Percentiles rank a stretch among this genome's conserved stretches.
These are phyloP conservation scores for Ischnura elegans DNA, from an alignment of 2,888 invertebrate genomes.

Conservation along the genomic window DNA sequence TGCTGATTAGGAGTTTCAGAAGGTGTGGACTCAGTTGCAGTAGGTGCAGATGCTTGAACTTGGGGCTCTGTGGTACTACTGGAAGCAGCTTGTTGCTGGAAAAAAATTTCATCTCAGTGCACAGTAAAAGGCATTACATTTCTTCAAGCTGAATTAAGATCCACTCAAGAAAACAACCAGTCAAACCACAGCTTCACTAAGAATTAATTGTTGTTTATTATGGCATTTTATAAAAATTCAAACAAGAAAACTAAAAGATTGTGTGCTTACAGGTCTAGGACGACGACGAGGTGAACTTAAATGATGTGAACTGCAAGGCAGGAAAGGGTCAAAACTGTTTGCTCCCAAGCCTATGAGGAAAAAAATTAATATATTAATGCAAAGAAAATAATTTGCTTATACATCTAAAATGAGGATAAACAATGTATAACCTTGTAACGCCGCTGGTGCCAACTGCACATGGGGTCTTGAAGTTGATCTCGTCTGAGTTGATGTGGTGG, in stretches of 20 bases:
- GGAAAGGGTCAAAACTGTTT: slow-evolving; percentile 82
- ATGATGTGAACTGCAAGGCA: slow-evolving; percentile 87
- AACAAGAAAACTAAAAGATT: background rate
- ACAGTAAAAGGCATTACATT: background rate
- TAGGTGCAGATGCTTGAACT: slow-evolving; percentile 49
- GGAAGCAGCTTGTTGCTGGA: background rate
- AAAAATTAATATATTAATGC: background rate
- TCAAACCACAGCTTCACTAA: background rate
- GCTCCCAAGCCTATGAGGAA: slow-evolving; percentile 69
- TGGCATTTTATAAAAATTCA: background rate
- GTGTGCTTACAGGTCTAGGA: slow-evolving; percentile 60
- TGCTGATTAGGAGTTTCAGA: slow-evolving; percentile 30
- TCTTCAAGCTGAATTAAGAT: background rate
- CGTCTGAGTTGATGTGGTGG: slow-evolving; percentile 86
- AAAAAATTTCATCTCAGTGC: background rate
- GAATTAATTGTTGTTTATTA: too few species aligned
- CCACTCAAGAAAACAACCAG: background rate
- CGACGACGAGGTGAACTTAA: slow-evolving; percentile 76
- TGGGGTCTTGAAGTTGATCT: slow-evolving; percentile 85
- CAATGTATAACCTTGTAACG: slow-evolving; percentile 68
- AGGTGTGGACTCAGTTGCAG: background rate
- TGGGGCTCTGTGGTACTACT: background rate
- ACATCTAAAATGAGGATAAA: background rate
- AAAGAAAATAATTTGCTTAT: background rate
- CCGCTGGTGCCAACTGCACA: slow-evolving; percentile 80